Conservation (phyloP, 1,140 invertebrate genomes). For the Sycophila sp. region DNA sequence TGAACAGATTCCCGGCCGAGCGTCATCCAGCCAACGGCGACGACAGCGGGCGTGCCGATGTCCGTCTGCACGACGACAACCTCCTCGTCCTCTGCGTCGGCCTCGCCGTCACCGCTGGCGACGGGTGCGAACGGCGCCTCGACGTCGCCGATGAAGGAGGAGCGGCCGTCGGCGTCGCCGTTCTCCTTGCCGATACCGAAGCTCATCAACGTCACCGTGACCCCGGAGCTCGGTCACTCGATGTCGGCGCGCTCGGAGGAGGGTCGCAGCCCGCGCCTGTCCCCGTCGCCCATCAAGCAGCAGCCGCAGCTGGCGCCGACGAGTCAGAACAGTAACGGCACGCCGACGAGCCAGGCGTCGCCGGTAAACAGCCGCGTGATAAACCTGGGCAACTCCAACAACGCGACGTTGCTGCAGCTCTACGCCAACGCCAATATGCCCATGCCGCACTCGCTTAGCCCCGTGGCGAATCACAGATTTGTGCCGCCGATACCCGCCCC, state of each 20-base stretch:
- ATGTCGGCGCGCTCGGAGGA: slow-evolving; percentile 56
- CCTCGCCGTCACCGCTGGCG: slow-evolving; percentile 46
- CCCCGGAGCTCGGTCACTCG: slow-evolving; percentile 67
- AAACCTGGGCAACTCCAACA: slow-evolving; percentile 66
- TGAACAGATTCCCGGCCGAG: slow-evolving; percentile 48
- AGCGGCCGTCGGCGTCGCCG: background rate
- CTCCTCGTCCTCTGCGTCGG: slow-evolving; percentile 40
- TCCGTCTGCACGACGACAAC: slow-evolving; percentile 1
- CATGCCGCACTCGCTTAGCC: slow-evolving; percentile 28
- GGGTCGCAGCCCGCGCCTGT: background rate
- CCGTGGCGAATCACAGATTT: slow-evolving; percentile 47
- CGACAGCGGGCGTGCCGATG: background rate
- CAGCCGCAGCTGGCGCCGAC: slow-evolving; percentile 31
- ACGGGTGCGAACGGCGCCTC: slow-evolving; percentile 45
- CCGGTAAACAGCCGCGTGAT: slow-evolving; percentile 56
- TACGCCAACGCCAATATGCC: slow-evolving; percentile 60
- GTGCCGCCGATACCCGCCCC: slow-evolving; percentile 43
- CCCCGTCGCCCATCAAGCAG: slow-evolving; percentile 14
- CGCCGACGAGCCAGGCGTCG: slow-evolving; percentile 41
- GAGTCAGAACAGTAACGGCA: slow-evolving; percentile 43
- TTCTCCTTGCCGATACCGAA: slow-evolving; percentile 48
- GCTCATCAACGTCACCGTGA: slow-evolving; percentile 67
- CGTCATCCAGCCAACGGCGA: slow-evolving; percentile 50
- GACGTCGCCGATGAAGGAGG: slow-evolving; percentile 29
- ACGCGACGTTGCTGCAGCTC: slow-evolving; percentile 66